These are phyloP conservation scores for Ctenodactylus gundi DNA, from an alignment of 2,113 vertebrate genomes.

Conservation along the genomic window DNA sequence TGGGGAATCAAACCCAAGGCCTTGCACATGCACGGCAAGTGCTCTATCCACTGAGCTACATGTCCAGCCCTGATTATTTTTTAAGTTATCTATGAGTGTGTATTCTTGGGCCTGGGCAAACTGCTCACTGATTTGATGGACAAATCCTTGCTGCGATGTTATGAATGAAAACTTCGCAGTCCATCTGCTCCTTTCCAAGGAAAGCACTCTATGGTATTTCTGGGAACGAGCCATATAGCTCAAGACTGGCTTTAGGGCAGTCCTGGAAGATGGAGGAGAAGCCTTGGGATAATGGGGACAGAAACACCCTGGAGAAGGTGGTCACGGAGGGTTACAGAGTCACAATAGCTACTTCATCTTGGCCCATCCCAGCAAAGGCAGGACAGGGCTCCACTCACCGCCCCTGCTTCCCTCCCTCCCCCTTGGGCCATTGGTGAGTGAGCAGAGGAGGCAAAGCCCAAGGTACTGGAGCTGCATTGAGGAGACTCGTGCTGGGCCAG, in stretches of 20 bases:
- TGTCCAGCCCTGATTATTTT: too few relatives aligned
- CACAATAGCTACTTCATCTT: not conserved
- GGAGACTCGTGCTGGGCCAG: not conserved
- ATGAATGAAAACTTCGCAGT: not conserved
- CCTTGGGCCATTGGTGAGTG: not conserved
- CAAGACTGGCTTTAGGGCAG: not conserved
- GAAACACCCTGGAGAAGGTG: not conserved
- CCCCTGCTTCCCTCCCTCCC: not conserved
- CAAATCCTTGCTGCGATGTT: not conserved
- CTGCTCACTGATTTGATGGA: not conserved
- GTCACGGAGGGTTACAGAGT: not conserved
- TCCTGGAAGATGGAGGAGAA: not conserved
- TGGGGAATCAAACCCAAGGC: too few relatives aligned
- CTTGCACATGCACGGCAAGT: too few relatives aligned
- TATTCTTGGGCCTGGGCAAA: not conserved
- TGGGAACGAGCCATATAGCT: not conserved
- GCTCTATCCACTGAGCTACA: too few relatives aligned
- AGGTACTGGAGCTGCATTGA: not conserved
- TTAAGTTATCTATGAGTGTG: not conserved
- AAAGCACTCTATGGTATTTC: not conserved
- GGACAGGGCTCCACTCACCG: not conserved
- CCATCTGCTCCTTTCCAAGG: not conserved
- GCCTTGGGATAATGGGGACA: too few relatives aligned
- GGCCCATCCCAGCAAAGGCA: not conserved
- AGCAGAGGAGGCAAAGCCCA: not conserved